Percentiles rank a stretch among this genome's conserved stretches.
Conservation (phyloP, 2,797 vertebrate species). For the Chloroceryle inda region DNA sequence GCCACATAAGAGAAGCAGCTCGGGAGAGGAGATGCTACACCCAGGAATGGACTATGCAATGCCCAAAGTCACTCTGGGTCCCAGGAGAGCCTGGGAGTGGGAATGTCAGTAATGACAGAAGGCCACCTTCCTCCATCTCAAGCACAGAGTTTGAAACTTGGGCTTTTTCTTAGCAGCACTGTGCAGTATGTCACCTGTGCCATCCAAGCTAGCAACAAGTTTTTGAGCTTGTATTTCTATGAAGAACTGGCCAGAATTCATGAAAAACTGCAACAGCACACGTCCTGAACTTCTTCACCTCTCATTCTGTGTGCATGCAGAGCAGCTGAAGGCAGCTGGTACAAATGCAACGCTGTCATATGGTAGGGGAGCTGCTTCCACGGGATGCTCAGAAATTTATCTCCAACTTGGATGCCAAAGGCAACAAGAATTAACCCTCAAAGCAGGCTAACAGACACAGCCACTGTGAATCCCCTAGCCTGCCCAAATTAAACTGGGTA, state of each 20-base stretch:
- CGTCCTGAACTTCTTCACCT: background rate
- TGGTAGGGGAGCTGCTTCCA: background rate
- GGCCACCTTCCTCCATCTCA: background rate
- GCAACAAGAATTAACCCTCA: background rate
- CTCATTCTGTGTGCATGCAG: accelerated
- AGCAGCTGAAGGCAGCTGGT: background rate
- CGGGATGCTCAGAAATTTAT: background rate
- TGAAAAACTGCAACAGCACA: background rate
- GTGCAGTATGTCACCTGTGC: background rate
- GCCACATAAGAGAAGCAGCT: background rate
- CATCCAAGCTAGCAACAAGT: background rate
- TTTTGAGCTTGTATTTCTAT: background rate
- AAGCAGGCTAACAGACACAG: background rate
- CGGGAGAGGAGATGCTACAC: background rate
- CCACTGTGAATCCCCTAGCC: background rate
- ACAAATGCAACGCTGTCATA: background rate
- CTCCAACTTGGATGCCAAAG: background rate
- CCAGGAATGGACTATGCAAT: background rate
- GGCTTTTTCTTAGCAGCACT: background rate
- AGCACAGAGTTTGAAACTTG: background rate
- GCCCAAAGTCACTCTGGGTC: background rate
- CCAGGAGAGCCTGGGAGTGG: background rate
- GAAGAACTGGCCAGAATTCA: background rate
- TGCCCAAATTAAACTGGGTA: background rate
- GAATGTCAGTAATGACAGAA: background rate